Percentiles rank a stretch among this genome's conserved stretches.
Evolutionary conservation across 2,113 vertebrate genomes (phyloP).

Genomic region (Parus major): DNA sequence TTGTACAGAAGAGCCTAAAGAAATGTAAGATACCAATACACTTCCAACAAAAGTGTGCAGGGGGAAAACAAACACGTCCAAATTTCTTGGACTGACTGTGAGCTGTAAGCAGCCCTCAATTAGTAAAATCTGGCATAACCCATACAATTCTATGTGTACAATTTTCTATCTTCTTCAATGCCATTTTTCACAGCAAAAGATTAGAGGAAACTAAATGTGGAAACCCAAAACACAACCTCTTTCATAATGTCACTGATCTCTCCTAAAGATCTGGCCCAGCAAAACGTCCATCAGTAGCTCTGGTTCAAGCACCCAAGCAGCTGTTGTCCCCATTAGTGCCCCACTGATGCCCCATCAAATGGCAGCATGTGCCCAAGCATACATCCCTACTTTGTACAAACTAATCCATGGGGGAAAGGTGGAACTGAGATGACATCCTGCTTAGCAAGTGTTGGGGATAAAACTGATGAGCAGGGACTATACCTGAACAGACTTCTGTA

Average conservation of each 20-base stretch:
- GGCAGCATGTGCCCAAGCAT: not conserved
- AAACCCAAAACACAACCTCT: not conserved
- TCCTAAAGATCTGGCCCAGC: not conserved
- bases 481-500: not conserved
- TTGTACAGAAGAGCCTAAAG: not conserved
- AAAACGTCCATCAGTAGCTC: not conserved
- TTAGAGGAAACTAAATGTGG: rapidly evolving
- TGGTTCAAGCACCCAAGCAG: not conserved
- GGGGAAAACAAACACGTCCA: not conserved
- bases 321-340: not conserved
- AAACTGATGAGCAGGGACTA: not conserved
- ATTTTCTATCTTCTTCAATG: not conserved
- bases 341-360: no score
- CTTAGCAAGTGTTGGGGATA: not conserved
- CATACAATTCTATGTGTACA: not conserved
- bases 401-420: not conserved
- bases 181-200: not conserved
- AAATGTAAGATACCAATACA: not conserved
- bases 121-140: not conserved
- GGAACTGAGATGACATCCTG: not conserved
- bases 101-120: not conserved
- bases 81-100: not conserved
- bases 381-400: not conserved
- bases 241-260: not conserved
- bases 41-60: not conserved